phyloP scores from a whole-genome alignment of 35 echinoderm and acorn worm species.

The Stichopus chloronotus region DNA sequence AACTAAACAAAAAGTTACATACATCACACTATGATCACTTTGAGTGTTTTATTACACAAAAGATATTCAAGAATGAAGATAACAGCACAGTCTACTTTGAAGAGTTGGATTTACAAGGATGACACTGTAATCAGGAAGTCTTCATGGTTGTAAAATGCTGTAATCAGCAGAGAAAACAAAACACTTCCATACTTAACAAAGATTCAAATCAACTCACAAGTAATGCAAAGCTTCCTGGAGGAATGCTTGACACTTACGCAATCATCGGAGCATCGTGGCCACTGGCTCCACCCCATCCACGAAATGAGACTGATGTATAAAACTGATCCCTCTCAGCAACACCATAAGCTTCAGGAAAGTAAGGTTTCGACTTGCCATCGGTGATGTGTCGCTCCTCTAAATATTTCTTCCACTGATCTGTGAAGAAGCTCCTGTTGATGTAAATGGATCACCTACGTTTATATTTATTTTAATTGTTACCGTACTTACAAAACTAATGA shows the following conservation, averaged over 20 bases:
- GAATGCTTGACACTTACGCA: conserved; percentile 60
- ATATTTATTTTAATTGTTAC: neutral
- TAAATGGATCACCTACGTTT: no score
- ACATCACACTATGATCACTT: no score
- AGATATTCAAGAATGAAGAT: no score
- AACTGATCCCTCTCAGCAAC: conserved; percentile 79
- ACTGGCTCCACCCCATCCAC: conserved; percentile 91
- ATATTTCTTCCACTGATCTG: conserved; percentile 71
- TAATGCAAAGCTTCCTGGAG: neutral
- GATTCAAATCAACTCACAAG: no score
- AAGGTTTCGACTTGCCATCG: conserved; percentile 48
- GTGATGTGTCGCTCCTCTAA: conserved; percentile 66
- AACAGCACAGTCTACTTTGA: no score
- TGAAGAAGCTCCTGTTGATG: conserved; percentile 79
- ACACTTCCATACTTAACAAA: no score
- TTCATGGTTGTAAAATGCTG: no score
- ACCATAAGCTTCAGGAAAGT: conserved; percentile 80
- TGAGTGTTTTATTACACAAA: no score
- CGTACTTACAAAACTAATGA: neutral
- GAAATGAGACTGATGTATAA: conserved; percentile 80
- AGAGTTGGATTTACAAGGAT: no score
- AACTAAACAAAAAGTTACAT: no score
- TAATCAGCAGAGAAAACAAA: no score
- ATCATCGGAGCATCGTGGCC: conserved; percentile 94
- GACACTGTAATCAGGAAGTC: no score